Percentiles rank a stretch among this genome's conserved stretches.
Evolutionary conservation across 2,888 invertebrate species (phyloP).

Genomic region (Eustalomyia histrio): DNA sequence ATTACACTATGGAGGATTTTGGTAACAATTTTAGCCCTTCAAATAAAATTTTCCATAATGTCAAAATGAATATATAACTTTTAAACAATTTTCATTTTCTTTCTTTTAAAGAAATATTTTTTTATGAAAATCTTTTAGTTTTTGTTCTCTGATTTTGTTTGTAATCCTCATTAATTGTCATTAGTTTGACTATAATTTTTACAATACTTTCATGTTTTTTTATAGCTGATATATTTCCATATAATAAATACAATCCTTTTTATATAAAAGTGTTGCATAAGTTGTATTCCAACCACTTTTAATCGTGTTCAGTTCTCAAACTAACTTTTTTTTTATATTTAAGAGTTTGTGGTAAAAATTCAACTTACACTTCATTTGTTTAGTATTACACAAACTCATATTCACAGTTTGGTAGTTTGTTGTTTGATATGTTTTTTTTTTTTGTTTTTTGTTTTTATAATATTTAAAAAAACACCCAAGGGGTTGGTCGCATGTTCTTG

Average conservation of each 20-base stretch:
- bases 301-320: slow-evolving; percentile 14
- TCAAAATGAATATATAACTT: too few species aligned
- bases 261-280: slow-evolving; percentile 23
- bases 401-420: slow-evolving; percentile 38
- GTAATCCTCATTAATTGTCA: too few species aligned
- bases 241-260: background rate
- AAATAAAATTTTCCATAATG: too few species aligned
- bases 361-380: slow-evolving; percentile 34
- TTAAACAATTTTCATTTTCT: too few species aligned
- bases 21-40: too few species aligned
- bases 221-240: background rate
- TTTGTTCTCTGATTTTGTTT: too few species aligned
- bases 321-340: slow-evolving; percentile 16
- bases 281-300: slow-evolving; percentile 46
- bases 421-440: slow-evolving; percentile 27
- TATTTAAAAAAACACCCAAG: slow-evolving; percentile 65
- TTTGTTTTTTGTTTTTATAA: slow-evolving; percentile 27
- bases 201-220: too few species aligned
- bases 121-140: too few species aligned
- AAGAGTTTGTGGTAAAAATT: slow-evolving; percentile 24
- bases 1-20: slow-evolving; percentile 77
- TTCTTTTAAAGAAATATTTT: too few species aligned
- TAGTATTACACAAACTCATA: slow-evolving; percentile 29
- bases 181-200: too few species aligned
- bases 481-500: slow-evolving; percentile 66